phyloP scores from a whole-genome alignment of 2,888 invertebrate species.

The Cremastinae sp. region DNA sequence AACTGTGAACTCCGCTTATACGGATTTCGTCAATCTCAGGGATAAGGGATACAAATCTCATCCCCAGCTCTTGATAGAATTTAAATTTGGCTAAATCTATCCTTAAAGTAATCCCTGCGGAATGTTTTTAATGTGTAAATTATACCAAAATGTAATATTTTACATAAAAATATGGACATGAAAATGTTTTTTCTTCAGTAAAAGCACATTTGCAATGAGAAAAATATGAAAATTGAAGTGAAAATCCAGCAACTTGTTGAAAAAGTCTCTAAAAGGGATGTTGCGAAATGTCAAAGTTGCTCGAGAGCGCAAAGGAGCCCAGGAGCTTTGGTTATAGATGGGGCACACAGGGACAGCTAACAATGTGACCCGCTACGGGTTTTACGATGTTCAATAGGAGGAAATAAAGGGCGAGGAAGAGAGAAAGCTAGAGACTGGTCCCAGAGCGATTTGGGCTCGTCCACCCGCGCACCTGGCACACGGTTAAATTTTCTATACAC shows the following conservation, averaged over 20 bases:
- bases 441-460: slow-evolving; percentile 37
- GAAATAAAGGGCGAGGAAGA: slow-evolving; percentile 6
- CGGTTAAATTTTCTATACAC: slow-evolving; percentile 28
- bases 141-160: no score
- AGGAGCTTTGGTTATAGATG: slow-evolving; percentile 47
- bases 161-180: no score
- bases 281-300: slow-evolving; percentile 28
- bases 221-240: slow-evolving; percentile 2
- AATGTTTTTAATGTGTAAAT: no score
- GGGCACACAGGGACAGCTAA: slow-evolving; percentile 67
- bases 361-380: slow-evolving; percentile 74
- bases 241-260: background rate
- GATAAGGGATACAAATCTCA: no score
- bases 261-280: slow-evolving; percentile 28
- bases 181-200: no score
- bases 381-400: slow-evolving; percentile 66
- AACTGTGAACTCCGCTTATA: slow-evolving; percentile 18
- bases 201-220: no score
- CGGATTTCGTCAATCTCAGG: no score
- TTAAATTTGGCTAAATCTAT: slow-evolving; percentile 3
- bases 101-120: slow-evolving; percentile 11
- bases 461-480: slow-evolving; percentile 60
- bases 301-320: slow-evolving; percentile 44
- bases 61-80: no score
- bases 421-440: slow-evolving; percentile 17